Conservation (phyloP, 2,797 vertebrate species). For the Chromis chromis region DNA sequence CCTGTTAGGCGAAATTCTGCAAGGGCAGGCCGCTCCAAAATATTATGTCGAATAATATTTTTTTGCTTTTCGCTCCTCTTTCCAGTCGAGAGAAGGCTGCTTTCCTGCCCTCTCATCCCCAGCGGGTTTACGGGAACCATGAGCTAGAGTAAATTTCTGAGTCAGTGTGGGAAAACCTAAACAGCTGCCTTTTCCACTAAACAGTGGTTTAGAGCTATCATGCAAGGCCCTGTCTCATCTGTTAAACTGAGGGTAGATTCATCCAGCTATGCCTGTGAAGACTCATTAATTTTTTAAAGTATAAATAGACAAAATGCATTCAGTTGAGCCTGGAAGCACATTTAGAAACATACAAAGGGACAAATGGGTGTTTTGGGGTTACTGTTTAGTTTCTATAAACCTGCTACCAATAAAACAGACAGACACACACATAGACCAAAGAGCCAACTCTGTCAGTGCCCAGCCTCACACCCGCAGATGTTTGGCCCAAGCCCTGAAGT, state of each 20-base stretch:
- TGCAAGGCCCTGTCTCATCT: conserved; percentile 31
- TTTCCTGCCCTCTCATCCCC: conserved; percentile 2
- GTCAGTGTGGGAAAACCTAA: conserved; percentile 74
- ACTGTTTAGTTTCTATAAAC: conserved; percentile 9
- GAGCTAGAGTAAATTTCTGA: conserved; percentile 70
- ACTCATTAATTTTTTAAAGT: neutral
- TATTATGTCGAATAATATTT: conserved; percentile 69
- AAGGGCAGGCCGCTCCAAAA: conserved; percentile 24
- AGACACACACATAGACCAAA: neutral
- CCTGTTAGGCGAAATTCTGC: conserved; percentile 32
- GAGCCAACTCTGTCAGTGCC: conserved; percentile 29
- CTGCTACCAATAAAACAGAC: neutral
- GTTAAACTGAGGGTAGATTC: neutral
- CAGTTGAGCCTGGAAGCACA: neutral
- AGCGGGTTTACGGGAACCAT: conserved; percentile 66
- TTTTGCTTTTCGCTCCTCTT: conserved; percentile 32
- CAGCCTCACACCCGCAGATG: conserved; percentile 41
- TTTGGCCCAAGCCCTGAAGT: conserved; percentile 18
- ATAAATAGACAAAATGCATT: neutral
- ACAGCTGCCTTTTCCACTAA: conserved; percentile 65
- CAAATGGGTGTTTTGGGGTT: neutral
- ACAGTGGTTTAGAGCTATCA: conserved; percentile 52
- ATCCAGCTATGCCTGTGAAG: conserved; percentile 5
- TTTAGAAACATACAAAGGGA: neutral
- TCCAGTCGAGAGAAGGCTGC: conserved; percentile 25